Conservation (phyloP, 2,888 invertebrate genomes). For the Sesamia inferens region DNA sequence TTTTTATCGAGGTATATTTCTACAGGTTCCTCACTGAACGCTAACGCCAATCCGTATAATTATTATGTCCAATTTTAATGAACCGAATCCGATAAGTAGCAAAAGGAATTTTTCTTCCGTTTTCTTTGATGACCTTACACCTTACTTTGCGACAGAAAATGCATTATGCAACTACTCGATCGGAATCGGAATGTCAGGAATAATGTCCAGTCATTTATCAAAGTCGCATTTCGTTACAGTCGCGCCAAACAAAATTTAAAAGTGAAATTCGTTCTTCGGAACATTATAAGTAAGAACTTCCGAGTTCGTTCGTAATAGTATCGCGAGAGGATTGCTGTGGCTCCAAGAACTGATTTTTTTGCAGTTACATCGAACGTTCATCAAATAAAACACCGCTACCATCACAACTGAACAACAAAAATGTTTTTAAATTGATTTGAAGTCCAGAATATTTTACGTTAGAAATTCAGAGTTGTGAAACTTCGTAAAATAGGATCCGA, state of each 20-base stretch:
- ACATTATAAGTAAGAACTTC: conserved; percentile 4
- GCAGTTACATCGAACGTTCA: conserved; percentile 4
- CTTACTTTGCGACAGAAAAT: conserved; percentile 16
- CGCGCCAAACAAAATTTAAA: conserved; percentile 6
- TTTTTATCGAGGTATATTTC: neutral
- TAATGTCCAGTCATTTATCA: conserved; percentile 50
- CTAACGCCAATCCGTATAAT: neutral
- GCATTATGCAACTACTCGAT: conserved; percentile 30
- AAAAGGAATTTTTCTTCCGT: neutral
- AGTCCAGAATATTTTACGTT: conserved; percentile 39
- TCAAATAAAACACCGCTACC: conserved; percentile 23
- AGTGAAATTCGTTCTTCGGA: conserved; percentile 1
- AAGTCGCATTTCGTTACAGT: conserved; percentile 27
- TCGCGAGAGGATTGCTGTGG: neutral
- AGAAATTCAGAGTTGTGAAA: conserved; percentile 48
- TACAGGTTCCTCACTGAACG: neutral
- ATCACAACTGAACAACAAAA: conserved; percentile 25
- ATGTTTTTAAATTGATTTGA: conserved; percentile 48
- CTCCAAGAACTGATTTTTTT: conserved; percentile 4
- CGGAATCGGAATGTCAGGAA: conserved; percentile 12
- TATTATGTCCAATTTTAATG: neutral
- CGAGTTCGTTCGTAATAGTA: no score
- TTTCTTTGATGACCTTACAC: conserved; percentile 10
- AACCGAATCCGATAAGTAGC: conserved; percentile 24
- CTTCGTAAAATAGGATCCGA: conserved; percentile 52